phyloP scores from a whole-genome alignment of 1,140 invertebrate species.

The Heliconius eleuchia region DNA sequence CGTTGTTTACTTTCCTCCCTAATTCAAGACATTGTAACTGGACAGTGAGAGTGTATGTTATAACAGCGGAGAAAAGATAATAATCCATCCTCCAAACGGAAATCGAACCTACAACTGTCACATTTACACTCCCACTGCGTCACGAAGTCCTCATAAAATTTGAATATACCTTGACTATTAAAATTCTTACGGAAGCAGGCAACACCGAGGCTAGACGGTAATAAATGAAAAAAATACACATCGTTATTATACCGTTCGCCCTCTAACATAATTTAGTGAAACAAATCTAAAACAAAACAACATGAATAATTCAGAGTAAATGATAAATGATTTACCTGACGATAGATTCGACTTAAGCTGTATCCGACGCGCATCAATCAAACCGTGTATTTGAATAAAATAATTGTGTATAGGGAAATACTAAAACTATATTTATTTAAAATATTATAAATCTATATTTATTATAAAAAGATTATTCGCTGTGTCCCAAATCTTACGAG shows the following conservation, averaged over 20 bases:
- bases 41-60: too few relatives aligned
- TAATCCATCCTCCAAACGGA: too few relatives aligned
- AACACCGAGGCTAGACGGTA: neutral
- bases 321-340: slow-evolving; percentile 14
- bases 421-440: neutral
- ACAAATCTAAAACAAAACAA: slow-evolving; percentile 8
- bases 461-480: neutral
- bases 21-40: too few relatives aligned
- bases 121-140: too few relatives aligned
- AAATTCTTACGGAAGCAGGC: neutral
- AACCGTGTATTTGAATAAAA: neutral
- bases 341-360: neutral
- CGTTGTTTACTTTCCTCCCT: too few relatives aligned
- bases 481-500: too few relatives aligned
- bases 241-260: slow-evolving; percentile 1
- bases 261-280: neutral
- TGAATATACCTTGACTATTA: too few relatives aligned
- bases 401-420: neutral
- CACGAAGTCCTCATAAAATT: too few relatives aligned
- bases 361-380: neutral
- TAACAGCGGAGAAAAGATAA: too few relatives aligned
- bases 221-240: neutral
- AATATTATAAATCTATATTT: too few relatives aligned
- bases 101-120: too few relatives aligned
- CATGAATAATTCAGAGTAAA: slow-evolving; percentile 9